Percentiles rank a stretch among this genome's conserved stretches.
These are phyloP conservation scores for Tarsius wallacei DNA, from an alignment of 2,797 vertebrate genomes.

Conservation along the genomic window DNA sequence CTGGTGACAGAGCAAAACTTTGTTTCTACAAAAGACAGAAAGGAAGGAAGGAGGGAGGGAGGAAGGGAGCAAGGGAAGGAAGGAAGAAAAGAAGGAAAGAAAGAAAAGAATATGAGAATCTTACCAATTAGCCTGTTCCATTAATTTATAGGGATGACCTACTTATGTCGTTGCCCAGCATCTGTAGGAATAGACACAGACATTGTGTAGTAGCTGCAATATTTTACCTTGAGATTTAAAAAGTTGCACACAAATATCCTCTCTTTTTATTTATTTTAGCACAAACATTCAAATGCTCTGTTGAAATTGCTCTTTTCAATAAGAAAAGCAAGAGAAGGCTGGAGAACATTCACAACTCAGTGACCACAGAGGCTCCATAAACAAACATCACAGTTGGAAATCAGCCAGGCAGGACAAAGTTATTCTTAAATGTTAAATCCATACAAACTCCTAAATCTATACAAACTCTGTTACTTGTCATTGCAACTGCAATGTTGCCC, in stretches of 20 bases:
- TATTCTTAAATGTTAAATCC: background rate
- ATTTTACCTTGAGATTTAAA: background rate
- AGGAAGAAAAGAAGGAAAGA: background rate
- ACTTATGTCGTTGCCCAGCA: background rate
- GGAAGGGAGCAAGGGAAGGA: too few species aligned
- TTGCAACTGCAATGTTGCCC: background rate
- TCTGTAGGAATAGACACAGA: background rate
- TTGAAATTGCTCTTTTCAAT: background rate
- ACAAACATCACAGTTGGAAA: background rate
- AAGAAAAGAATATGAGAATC: background rate
- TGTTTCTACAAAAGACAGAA: too few species aligned
- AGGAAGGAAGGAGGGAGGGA: too few species aligned
- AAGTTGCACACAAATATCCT: background rate
- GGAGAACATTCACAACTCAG: background rate
- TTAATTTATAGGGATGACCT: background rate
- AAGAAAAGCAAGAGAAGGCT: conserved; percentile 56
- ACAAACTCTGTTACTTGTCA: background rate
- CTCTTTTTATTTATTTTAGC: conserved; percentile 40
- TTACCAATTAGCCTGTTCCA: background rate
- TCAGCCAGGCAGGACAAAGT: background rate
- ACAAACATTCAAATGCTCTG: background rate
- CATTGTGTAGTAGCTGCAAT: background rate
- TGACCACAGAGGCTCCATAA: background rate
- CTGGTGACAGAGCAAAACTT: too few species aligned
- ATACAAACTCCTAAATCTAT: background rate